A percentile compares a stretch with the other conserved stretches of the same genome.
phyloP scores from a whole-genome alignment of 1,140 invertebrate species.

The Drosophila auraria region DNA sequence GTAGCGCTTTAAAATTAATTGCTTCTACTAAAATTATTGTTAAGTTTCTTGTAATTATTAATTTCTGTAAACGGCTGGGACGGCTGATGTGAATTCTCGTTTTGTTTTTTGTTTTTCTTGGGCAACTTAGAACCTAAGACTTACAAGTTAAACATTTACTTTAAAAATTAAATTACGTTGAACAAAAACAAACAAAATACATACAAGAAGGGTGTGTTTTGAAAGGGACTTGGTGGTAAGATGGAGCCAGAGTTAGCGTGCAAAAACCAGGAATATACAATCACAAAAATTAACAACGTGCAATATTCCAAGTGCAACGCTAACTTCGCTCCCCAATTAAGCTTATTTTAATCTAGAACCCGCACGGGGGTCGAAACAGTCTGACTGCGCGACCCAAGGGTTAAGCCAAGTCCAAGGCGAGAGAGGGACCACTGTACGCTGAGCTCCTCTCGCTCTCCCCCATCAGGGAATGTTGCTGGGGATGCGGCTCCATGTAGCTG shows the following conservation, averaged over 20 bases:
- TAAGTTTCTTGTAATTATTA: constrained; percentile 30
- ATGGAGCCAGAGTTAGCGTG: constrained; percentile 24
- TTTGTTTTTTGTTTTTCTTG: constrained; percentile 52
- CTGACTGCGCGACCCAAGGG: constrained; percentile 49
- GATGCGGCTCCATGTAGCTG: constrained; percentile 57
- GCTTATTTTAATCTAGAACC: constrained; percentile 12
- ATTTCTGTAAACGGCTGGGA: constrained; percentile 43
- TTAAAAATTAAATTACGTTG: constrained; percentile 39
- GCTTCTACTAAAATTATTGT: constrained; percentile 46
- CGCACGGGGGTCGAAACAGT: constrained; percentile 35
- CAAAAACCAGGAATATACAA: constrained; percentile 76
- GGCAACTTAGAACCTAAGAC: constrained; percentile 55
- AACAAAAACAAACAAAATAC: constrained; percentile 78
- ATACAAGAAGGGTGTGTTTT: constrained; percentile 39
- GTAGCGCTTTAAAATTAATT: constrained; percentile 48
- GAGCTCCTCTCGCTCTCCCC: constrained; percentile 17
- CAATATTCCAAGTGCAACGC: constrained; percentile 71
- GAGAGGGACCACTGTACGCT: constrained; percentile 62
- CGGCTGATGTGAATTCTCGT: constrained; percentile 52
- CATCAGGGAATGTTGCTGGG: constrained; percentile 50
- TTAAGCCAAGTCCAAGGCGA: constrained; percentile 65
- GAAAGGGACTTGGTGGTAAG: constrained; percentile 2
- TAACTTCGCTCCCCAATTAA: constrained; percentile 17
- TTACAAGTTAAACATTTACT: constrained; percentile 61
- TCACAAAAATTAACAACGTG: constrained; percentile 85